Evolutionary conservation across 2,797 vertebrate species (phyloP), one percentile per base, ranked within the genome.

Genomic region (Squalus acanthias): DNA sequence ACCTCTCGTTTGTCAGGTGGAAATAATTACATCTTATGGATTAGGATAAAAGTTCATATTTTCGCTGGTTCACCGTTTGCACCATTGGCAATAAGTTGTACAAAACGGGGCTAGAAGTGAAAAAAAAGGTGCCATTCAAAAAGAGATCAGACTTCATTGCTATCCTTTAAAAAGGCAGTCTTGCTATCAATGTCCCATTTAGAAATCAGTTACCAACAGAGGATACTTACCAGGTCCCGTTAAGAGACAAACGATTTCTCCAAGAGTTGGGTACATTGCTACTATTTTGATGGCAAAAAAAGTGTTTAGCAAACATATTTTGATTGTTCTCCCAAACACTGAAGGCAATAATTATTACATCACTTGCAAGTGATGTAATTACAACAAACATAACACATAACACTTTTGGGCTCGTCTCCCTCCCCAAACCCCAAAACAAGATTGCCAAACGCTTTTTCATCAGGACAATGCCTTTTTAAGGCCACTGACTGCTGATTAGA

Each of bases 371-470:
- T 76, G 12, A 29, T 74, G 4, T 57, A 12, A 50, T 57, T 33
- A 26, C 67, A 46, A 26, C 22, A 95, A 65, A 95, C 8, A 53
- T 24, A 2, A 46, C 7, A 46, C 82, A 50, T 15, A 46, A 72
- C 94, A 70, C 24, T 57, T 53, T 22, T 95, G 13, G 67, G 69
- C 50, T 33, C 94, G 2, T 29, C 22, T 2, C 24, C 50, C 94
- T 74, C 46, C 46, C 24, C 5, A 74, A 13, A 76, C 50, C 33
- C 39, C 24, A 33, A 20, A 69, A 70, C 70, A 70, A 46, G 29
- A 50, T 95, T 95, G 20, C 65, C 46, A 74, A 95, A 70, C 65
- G n/a, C 26, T 8, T 76, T 95, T 95, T 95, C 94, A 57, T 95
- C 46, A 33, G 29, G 46, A 76, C 94, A 74, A 74, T 53, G 13